Conservation (phyloP, 2,113 vertebrate genomes). For the Melospiza georgiana region DNA sequence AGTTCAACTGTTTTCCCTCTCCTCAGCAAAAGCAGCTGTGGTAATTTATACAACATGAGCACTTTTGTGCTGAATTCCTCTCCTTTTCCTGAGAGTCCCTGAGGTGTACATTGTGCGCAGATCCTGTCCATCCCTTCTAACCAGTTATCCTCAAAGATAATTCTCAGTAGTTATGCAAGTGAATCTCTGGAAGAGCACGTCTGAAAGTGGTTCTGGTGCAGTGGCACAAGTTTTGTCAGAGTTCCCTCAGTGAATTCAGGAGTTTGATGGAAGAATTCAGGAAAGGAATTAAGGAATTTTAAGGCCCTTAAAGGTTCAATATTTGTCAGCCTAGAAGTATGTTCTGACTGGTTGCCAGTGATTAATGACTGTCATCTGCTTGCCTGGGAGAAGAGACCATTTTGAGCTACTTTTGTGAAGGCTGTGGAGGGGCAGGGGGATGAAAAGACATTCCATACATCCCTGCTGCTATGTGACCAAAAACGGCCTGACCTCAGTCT, state of each 20-base stretch:
- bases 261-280: not conserved
- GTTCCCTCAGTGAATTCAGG: not conserved
- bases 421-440: not conserved
- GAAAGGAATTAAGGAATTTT: not conserved
- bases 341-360: not conserved
- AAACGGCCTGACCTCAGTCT: not conserved
- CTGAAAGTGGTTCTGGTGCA: not conserved
- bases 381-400: not conserved
- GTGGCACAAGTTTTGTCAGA: not conserved
- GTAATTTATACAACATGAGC: not conserved
- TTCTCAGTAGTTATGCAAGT: not conserved
- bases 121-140: not conserved
- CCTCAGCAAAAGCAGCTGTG: not conserved
- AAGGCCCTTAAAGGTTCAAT: not conserved
- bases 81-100: not conserved
- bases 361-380: not conserved
- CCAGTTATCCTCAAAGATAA: not conserved
- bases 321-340: not conserved
- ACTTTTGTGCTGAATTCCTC: not conserved
- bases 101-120: not conserved
- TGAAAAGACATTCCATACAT: not conserved
- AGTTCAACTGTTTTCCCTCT: rapidly evolving
- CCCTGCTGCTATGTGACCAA: not conserved
- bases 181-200: not conserved
- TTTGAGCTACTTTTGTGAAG: not conserved